phyloP scores from a whole-genome alignment of 2,888 invertebrate species.

The Andrena dorsata region DNA sequence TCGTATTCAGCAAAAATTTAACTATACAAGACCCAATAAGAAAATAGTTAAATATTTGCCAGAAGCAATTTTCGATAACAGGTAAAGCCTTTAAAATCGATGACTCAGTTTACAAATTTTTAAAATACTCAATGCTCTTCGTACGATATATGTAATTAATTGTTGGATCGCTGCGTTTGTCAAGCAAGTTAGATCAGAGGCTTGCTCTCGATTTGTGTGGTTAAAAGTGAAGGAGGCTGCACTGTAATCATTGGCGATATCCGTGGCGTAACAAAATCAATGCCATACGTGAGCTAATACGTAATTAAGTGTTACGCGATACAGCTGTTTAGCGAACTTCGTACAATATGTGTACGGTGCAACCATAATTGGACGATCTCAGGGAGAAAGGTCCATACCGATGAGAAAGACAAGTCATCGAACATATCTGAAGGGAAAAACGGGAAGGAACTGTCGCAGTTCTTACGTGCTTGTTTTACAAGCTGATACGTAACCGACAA shows the following conservation, averaged over 20 bases:
- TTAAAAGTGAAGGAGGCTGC: background rate
- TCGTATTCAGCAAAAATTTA: too few species aligned
- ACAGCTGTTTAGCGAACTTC: conserved; percentile 16
- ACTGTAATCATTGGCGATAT: conserved; percentile 2
- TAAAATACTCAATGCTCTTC: too few species aligned
- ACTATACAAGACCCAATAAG: too few species aligned
- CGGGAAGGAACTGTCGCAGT: background rate
- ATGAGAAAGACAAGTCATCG: conserved; percentile 5
- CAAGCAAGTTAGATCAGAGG: background rate
- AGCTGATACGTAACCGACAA: background rate
- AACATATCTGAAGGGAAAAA: background rate
- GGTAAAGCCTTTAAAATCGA: too few species aligned
- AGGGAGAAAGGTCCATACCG: conserved; percentile 23
- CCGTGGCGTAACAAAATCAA: conserved; percentile 15
- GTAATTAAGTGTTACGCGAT: conserved; percentile 18
- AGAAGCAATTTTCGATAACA: too few species aligned
- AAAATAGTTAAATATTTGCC: too few species aligned
- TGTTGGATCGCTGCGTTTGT: background rate
- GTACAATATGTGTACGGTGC: background rate
- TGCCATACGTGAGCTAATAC: conserved; percentile 9
- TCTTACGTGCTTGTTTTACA: background rate
- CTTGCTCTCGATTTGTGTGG: background rate
- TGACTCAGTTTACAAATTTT: too few species aligned
- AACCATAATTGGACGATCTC: conserved; percentile 11
- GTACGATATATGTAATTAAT: too few species aligned